Evolutionary conservation across 1,140 invertebrate genomes (phyloP), one percentile per base, ranked within the genome.

Genomic region (Apocrypta bakeri): DNA sequence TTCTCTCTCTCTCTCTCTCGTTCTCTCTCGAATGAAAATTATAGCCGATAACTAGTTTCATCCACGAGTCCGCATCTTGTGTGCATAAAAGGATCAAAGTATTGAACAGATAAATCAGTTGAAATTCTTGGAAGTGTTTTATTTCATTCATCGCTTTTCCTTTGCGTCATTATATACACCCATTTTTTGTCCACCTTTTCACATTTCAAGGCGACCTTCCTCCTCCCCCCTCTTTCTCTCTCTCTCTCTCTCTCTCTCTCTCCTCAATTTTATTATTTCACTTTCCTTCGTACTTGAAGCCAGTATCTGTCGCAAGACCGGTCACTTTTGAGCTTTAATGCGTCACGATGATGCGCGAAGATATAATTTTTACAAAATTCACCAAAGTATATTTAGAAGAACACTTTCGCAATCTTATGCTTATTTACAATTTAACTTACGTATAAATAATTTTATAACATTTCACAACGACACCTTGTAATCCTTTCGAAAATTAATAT

Each of bases 251-350:
- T n/a, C n/a, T n/a, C n/a, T n/a, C n/a, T n/a, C n/a, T n/a, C n/a
- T n/a, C n/a, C n/a, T n/a, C n/a, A n/a, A n/a, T 72, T 72, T 72
- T 72, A 72, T 72, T 72, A 72, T 72, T 42, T 72, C 33, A 72
- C 69, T 72, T 40, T 72, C 69, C 69, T 37, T 71, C 68, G 29
- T 33, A 71, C 27, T 71, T 69, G 27, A 69, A 56, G 14, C 48
- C 17, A 1, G 2, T 1, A 12, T 17, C 48, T 56, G 48, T 56
- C 48, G 48, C 48, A 56, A 56, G 6, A 21, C 48, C 48, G 21
- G 48, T 21, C 48, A 56, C 48, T 56, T 56, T 56, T 56, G 2
- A 21, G 48, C 48, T 56, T 56, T 56, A 56, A 56, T 56, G 48
- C 48, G 48, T 56, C 48, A 56, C 48, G 48, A 56, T 56, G 48